Evolutionary conservation across 2,113 vertebrate species (phyloP).

Genomic region (Regulus satrapa): DNA sequence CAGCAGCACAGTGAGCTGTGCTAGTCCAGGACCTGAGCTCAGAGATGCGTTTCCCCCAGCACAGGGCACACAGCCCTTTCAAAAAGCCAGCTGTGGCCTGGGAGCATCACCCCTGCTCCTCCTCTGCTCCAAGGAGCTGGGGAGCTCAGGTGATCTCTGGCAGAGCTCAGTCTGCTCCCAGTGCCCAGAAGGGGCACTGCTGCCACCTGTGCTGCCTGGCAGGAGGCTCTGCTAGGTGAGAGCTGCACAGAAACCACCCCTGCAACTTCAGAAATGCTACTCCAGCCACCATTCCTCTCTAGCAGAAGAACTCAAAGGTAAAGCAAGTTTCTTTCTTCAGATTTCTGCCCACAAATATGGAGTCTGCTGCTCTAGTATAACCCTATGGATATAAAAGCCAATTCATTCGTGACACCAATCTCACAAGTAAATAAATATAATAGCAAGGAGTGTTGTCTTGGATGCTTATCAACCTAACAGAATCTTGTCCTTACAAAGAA

Average conservation of each 20-base stretch:
- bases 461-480: background rate
- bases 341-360: background rate
- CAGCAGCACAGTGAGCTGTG: background rate
- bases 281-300: background rate
- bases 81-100: background rate
- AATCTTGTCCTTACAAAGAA: background rate
- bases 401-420: background rate
- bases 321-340: background rate
- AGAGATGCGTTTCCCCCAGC: background rate
- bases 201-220: background rate
- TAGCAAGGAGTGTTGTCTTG: background rate
- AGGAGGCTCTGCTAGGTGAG: background rate
- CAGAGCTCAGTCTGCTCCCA: background rate
- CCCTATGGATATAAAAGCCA: background rate
- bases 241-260: background rate
- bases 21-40: fast-evolving
- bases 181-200: background rate
- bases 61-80: background rate
- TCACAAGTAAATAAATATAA: background rate
- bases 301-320: background rate
- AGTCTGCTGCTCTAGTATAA: background rate
- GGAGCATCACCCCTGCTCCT: background rate
- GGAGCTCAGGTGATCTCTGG: background rate
- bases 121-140: background rate
- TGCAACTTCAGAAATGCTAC: background rate